Percentiles rank a stretch among this genome's conserved stretches.
Evolutionary conservation across 2,797 vertebrate genomes (phyloP).

Genomic region (Eupleurogrammus muticus): DNA sequence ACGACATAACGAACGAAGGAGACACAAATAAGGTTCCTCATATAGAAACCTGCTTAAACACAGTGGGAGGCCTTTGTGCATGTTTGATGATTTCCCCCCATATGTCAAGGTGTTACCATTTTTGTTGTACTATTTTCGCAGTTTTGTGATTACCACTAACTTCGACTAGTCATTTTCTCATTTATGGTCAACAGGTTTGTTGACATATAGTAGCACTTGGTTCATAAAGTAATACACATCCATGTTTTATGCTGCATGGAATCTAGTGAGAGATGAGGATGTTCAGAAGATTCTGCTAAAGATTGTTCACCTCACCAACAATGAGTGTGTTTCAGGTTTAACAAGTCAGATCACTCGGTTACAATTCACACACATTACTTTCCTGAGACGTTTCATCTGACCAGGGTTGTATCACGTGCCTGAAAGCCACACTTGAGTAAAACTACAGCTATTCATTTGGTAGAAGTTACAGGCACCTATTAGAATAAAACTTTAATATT

Average conservation of each 20-base stretch:
- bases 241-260: neutral
- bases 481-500: too few relatives aligned
- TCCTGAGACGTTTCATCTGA: conserved; percentile 9
- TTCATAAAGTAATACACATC: too few relatives aligned
- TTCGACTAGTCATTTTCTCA: neutral
- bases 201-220: too few relatives aligned
- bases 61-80: neutral
- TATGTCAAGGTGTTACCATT: neutral
- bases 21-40: neutral
- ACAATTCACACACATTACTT: neutral
- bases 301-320: too few relatives aligned
- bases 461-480: too few relatives aligned
- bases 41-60: too few relatives aligned
- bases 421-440: too few relatives aligned
- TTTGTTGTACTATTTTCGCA: neutral
- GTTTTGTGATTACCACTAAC: too few relatives aligned
- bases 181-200: too few relatives aligned
- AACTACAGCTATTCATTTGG: too few relatives aligned
- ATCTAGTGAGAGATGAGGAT: neutral
- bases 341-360: neutral
- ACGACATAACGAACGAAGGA: neutral
- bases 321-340: conserved; percentile 5
- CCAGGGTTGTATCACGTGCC: too few relatives aligned
- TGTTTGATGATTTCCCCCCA: neutral
- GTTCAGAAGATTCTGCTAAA: too few relatives aligned